These are phyloP conservation scores for Zeugodacus cucurbitae DNA, from an alignment of 1,140 invertebrate genomes.

Conservation along the genomic window DNA sequence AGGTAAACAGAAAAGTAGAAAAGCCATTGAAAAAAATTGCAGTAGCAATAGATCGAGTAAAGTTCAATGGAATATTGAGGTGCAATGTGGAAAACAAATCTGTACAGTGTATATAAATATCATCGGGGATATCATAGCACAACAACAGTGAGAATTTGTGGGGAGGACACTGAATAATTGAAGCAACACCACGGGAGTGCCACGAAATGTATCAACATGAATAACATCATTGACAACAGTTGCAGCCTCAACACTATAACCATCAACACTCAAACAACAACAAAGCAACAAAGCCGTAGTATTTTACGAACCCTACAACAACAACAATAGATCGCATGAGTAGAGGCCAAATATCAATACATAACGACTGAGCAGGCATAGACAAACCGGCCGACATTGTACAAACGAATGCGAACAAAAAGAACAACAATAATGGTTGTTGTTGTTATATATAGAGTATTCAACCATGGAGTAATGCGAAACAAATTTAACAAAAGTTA, in stretches of 20 bases:
- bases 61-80: background rate
- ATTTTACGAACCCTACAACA: background rate
- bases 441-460: background rate
- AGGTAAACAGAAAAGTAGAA: too few species aligned
- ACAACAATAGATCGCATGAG: background rate
- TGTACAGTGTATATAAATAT: background rate
- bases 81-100: background rate
- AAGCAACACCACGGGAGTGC: background rate
- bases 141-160: background rate
- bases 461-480: background rate
- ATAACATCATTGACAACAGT: constrained; percentile 23
- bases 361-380: background rate
- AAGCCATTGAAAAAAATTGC: too few species aligned
- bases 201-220: background rate
- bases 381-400: background rate
- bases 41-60: background rate
- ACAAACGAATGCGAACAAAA: background rate
- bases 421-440: background rate
- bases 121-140: background rate
- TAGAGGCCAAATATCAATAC: background rate
- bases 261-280: constrained; percentile 3
- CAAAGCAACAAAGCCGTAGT: too few species aligned
- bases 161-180: background rate
- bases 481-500: background rate
- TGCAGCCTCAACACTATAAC: constrained; percentile 10